These are phyloP conservation scores for Agrotis clavis DNA, from an alignment of 2,888 invertebrate genomes.

Conservation along the genomic window DNA sequence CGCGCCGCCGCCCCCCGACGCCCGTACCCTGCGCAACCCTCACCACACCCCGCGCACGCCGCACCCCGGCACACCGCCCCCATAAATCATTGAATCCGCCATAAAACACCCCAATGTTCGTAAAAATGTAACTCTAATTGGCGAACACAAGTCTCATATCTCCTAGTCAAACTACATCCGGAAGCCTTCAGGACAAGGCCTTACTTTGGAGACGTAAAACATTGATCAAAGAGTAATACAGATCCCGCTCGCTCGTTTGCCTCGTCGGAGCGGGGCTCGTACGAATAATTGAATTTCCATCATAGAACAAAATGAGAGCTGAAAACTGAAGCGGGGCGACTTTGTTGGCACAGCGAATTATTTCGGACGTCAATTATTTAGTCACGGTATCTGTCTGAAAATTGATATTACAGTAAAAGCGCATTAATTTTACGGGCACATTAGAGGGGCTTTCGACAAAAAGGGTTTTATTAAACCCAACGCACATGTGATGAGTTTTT, in stretches of 20 bases:
- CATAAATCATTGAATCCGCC: conserved; percentile 91
- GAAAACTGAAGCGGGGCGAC: conserved; percentile 89
- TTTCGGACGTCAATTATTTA: conserved; percentile 89
- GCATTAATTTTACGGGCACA: conserved; percentile 67
- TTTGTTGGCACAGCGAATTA: conserved; percentile 89
- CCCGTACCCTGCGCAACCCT: conserved; percentile 86
- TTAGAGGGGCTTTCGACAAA: conserved; percentile 51
- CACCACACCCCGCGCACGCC: conserved; percentile 80
- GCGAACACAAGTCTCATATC: conserved; percentile 87
- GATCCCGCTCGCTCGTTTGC: conserved; percentile 78
- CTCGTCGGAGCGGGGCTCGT: conserved; percentile 80
- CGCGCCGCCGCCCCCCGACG: conserved; percentile 85
- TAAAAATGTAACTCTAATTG: conserved; percentile 91
- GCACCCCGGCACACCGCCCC: conserved; percentile 88
- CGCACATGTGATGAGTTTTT: conserved; percentile 43
- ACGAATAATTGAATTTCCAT: conserved; percentile 91
- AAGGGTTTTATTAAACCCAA: conserved; percentile 51
- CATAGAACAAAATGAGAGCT: conserved; percentile 90
- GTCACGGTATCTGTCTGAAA: conserved; percentile 82
- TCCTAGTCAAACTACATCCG: conserved; percentile 82
- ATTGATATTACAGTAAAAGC: conserved; percentile 80
- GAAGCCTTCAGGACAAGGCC: conserved; percentile 75
- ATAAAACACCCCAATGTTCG: conserved; percentile 90
- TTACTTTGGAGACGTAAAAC: conserved; percentile 84
- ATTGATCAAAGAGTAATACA: conserved; percentile 86